Evolutionary conservation across 2,113 vertebrate species (phyloP).

Genomic region (Eudorcas thomsonii): DNA sequence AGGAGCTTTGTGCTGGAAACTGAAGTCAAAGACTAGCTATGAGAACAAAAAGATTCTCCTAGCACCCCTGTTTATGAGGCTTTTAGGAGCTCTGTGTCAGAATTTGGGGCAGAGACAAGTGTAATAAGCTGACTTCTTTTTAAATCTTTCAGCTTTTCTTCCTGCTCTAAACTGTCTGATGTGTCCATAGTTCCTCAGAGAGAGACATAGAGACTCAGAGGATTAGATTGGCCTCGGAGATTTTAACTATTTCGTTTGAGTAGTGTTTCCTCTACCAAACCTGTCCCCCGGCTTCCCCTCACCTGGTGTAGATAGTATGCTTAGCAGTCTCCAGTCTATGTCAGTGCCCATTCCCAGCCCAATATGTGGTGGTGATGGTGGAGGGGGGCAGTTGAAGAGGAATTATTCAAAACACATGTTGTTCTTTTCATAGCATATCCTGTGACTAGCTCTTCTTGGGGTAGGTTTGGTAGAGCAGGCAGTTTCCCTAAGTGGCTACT

Average conservation of each 20-base stretch:
- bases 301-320: background rate
- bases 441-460: background rate
- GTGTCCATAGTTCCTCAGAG: background rate
- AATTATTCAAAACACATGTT: background rate
- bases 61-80: background rate
- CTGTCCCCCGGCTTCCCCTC: background rate
- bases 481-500: background rate
- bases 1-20: background rate
- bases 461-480: background rate
- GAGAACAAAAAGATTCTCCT: background rate
- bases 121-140: background rate
- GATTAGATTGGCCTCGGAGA: background rate
- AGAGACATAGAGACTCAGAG: background rate
- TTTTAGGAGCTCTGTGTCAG: background rate
- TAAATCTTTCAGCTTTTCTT: background rate
- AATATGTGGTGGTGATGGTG: background rate
- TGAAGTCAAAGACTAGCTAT: background rate
- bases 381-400: background rate
- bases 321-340: background rate
- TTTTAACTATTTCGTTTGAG: background rate
- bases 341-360: background rate
- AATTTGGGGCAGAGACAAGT: background rate
- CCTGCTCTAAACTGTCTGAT: background rate
- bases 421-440: background rate
- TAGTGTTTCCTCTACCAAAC: background rate